phyloP scores from a whole-genome alignment of 2,797 vertebrate species.

The Loriculus beryllinus region DNA sequence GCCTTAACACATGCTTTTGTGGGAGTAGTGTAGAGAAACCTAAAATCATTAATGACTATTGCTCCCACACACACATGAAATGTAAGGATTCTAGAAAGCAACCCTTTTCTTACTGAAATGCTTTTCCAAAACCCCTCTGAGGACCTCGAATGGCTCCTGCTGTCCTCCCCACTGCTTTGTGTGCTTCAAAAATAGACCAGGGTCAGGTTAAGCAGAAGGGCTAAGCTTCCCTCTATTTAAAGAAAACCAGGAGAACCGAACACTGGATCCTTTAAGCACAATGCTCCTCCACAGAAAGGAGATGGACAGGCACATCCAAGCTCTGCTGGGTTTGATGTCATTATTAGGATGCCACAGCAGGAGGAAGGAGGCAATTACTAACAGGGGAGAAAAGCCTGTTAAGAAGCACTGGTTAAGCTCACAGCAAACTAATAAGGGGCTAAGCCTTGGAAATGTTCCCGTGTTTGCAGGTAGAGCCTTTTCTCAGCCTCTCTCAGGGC shows the following conservation, averaged over 20 bases:
- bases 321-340: conserved; percentile 48
- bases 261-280: not conserved
- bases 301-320: not conserved
- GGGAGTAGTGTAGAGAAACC: not conserved
- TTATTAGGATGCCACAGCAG: conserved; percentile 57
- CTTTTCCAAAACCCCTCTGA: not conserved
- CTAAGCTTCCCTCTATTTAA: conserved; percentile 19
- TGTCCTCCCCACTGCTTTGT: not conserved
- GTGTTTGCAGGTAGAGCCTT: conserved; percentile 8
- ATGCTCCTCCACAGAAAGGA: not conserved
- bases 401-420: conserved; percentile 59
- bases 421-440: conserved; percentile 41
- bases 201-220: not conserved
- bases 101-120: not conserved
- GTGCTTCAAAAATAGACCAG: not conserved
- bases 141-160: not conserved
- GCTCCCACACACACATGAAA: not conserved
- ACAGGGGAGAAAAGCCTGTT: conserved; percentile 48
- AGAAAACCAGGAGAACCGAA: conserved; percentile 2
- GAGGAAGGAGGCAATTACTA: conserved; percentile 60
- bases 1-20: not conserved
- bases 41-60: not conserved
- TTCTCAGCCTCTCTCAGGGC: not conserved
- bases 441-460: conserved; percentile 25
- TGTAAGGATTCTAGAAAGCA: not conserved